Evolutionary conservation across 2,888 invertebrate species (phyloP), one percentile per base, ranked within the genome.

Genomic region (Eupeodes latifasciatus): DNA sequence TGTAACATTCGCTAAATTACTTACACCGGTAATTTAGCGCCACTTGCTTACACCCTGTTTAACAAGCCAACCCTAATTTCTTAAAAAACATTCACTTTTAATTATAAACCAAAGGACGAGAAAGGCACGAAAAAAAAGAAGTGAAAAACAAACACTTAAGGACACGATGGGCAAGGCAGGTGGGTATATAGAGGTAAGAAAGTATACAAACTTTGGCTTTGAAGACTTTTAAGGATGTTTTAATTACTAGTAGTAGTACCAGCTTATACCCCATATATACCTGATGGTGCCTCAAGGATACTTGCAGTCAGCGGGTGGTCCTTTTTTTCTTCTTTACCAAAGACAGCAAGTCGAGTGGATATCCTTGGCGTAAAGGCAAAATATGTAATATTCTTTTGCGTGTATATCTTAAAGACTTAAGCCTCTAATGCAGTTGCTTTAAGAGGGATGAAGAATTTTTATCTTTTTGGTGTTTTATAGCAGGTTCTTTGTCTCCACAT

Each of bases 1-100:
- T 80, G 76, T 84, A 84, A 77, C 66, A 61, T 67, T 67, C 64
- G 40, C 90, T 92, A 92, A 93, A 93, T 93, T 93, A 93, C 93
- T 92, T 93, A 92, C 93, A 92, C 93, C 92, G 92, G 93, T 93
- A 93, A 93, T 93, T 93, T 93, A 93, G 93, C 93, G 91, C 91
- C 93, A 93, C 93, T 93, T 92, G 92, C 92, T 92, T 92, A 92
- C 92, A 93, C 93, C 90, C 92, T 92, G 92, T 92, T 93, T 92
- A 93, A 93, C 93, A 93, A 92, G 91, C 90, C 90, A 90, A 90
- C 90, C 91, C 89, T 86, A 81, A 89, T 89, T 85, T 85, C 85
- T 88, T 88, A 78, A 72, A 88, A 87, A 85, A 78, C 81, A 75
- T 75, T 88, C 88, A 74, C 87, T 84, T 88, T 88, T 88, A 88